phyloP scores from a whole-genome alignment of 2,797 vertebrate genomes.

The Limnodromus scolopaceus region DNA sequence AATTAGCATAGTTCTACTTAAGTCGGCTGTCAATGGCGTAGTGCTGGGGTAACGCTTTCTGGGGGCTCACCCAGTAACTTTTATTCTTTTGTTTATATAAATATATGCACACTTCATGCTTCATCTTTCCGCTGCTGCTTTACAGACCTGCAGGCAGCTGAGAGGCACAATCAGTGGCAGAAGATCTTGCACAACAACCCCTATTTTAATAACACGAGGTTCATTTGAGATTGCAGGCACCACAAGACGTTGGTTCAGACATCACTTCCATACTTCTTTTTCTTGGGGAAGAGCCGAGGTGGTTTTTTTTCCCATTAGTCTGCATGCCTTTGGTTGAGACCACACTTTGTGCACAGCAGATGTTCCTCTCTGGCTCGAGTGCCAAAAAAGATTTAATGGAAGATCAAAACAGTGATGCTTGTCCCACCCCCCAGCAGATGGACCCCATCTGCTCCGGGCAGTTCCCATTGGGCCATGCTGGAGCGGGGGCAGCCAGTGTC shows the following conservation, averaged over 20 bases:
- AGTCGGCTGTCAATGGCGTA: rapidly evolving
- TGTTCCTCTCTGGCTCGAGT: background rate
- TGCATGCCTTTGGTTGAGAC: background rate
- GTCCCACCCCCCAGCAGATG: background rate
- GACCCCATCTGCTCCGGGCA: background rate
- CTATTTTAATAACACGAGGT: background rate
- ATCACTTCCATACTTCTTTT: background rate
- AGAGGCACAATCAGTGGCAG: background rate
- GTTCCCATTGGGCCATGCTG: background rate
- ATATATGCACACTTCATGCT: background rate
- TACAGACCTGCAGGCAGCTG: background rate
- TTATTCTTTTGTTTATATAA: background rate
- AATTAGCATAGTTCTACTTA: rapidly evolving
- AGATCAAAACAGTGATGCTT: background rate
- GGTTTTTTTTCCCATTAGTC: background rate
- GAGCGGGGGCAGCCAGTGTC: background rate
- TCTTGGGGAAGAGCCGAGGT: background rate
- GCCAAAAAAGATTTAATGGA: background rate
- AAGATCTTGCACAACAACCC: background rate
- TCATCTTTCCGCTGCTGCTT: background rate
- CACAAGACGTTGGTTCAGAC: background rate
- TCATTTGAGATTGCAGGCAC: background rate
- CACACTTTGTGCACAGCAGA: background rate
- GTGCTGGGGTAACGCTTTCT: background rate
- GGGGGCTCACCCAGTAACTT: background rate